Evolutionary conservation across 2,113 vertebrate genomes (phyloP), one percentile per base, ranked within the genome.

Genomic region (Camarhynchus parvulus): DNA sequence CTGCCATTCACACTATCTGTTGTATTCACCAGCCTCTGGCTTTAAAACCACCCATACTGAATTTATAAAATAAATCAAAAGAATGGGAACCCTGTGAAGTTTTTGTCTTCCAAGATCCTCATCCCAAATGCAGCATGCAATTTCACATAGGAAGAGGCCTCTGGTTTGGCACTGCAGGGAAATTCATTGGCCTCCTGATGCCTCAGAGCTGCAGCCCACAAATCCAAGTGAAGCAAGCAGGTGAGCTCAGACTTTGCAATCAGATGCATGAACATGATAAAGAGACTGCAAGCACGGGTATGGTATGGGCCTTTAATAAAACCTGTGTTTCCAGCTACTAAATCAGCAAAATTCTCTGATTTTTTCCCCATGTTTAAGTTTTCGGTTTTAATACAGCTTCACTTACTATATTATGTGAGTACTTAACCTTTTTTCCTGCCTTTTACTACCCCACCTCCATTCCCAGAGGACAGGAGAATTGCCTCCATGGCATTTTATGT

Each of bases 241-340:
- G 6, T 58, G 42, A 94, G 20, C 37, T 90, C 63, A 74, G 59
- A 41, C 20, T 85, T 92, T 64, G 42, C 47, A 63, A 30, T 63
- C 50, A 75, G 33, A 35, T 37, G 18, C 37, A 64, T 0, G 0
- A 24, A 41, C 44, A 31, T 7, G 20, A 69, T 31, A 49, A 72
- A 91, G 74, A 70, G 39, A 44, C 39, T 52, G 22, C 19, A 49
- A 5, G 17, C 22, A 35, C 0, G 0, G 27, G n/a, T 3, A 4
- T n/a, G 28, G 19, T 23, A 39, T 23, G 3, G 72, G 39, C 30
- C 16, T 79, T 68, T 50, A 74, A 37, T 46, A 80, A 86, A 87
- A 24, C 2, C 16, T 62, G 17, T 30, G 23, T 46, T 78, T 78
- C 37, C 80, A 91, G 55, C 24, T 81, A 70, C 33, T 67, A 92